Evolutionary conservation across 2,113 vertebrate genomes (phyloP).

Genomic region (Ranitomeya variabilis): DNA sequence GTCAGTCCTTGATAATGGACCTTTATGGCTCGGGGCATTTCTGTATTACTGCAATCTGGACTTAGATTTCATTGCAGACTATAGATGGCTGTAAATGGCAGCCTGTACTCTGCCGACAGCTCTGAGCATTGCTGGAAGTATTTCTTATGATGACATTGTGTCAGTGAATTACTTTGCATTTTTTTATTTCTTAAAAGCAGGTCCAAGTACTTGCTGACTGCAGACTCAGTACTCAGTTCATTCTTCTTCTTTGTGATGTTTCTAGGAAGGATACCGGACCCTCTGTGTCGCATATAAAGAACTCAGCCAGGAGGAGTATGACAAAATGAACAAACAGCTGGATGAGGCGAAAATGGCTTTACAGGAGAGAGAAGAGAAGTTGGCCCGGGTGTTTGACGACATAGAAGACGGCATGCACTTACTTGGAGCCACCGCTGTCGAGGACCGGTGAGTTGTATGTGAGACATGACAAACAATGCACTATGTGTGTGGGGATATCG

Average conservation of each 20-base stretch:
- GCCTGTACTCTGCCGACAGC: neutral
- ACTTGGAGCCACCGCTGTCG: constrained; percentile 95
- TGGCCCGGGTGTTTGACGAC: constrained; percentile 87
- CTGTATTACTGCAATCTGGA: no score
- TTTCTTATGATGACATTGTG: neutral
- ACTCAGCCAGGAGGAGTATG: constrained; percentile 79
- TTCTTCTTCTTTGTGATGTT: neutral
- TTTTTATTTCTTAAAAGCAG: neutral
- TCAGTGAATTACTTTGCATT: neutral
- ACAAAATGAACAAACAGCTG: constrained; percentile 77
- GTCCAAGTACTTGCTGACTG: neutral
- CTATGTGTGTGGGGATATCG: no score
- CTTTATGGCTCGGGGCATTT: no score
- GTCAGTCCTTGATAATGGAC: no score
- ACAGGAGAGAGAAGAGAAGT: constrained; percentile 91
- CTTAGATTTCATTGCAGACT: neutral
- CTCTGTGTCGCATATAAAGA: constrained; percentile 93
- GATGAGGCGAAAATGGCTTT: constrained; percentile 86
- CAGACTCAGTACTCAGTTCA: neutral
- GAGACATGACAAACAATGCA: neutral
- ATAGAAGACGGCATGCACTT: constrained; percentile 91
- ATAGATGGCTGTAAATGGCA: neutral
- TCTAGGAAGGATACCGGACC: constrained; percentile 91
- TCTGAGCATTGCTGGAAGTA: neutral
- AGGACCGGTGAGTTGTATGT: constrained; percentile 84